Percentiles rank a stretch among this genome's conserved stretches.
phyloP scores from a whole-genome alignment of 2,113 vertebrate species.

The Cranoglanis bouderius region DNA sequence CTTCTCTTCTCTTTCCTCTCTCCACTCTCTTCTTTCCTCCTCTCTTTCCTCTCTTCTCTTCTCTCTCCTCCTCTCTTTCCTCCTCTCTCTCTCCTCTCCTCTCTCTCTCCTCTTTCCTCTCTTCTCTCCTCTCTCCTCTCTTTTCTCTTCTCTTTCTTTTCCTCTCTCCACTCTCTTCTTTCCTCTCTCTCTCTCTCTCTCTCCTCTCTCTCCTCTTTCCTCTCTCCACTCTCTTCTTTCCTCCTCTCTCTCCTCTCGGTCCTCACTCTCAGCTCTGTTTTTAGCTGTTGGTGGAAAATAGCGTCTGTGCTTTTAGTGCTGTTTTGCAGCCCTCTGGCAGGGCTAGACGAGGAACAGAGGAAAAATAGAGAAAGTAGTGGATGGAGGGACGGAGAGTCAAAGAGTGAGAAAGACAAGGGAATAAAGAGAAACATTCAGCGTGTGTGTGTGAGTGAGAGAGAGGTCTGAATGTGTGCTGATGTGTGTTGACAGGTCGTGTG shows the following conservation, averaged over 20 bases:
- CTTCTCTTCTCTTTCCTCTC: too few relatives aligned
- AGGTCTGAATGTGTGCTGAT: neutral
- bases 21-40: neutral
- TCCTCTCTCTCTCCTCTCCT: neutral
- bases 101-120: neutral
- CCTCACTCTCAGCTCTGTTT: neutral
- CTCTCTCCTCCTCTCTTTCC: too few relatives aligned
- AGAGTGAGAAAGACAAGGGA: neutral
- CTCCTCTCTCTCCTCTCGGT: neutral
- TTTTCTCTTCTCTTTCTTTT: neutral
- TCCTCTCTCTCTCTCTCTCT: neutral
- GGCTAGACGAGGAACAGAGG: neutral
- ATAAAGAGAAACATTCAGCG: neutral
- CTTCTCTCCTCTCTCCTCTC: neutral
- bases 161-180: neutral
- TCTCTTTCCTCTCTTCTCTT: too few relatives aligned
- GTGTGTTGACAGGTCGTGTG: neutral
- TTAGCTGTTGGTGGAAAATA: conserved; percentile 29
- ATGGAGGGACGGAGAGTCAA: neutral
- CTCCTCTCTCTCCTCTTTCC: neutral
- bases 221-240: too few relatives aligned
- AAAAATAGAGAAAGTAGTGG: neutral
- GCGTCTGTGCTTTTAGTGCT: conserved; percentile 30
- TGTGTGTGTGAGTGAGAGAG: neutral
- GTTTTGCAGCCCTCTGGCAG: conserved; percentile 20